Conservation (phyloP, 1,140 invertebrate genomes). For the Diorhabda elongata region DNA sequence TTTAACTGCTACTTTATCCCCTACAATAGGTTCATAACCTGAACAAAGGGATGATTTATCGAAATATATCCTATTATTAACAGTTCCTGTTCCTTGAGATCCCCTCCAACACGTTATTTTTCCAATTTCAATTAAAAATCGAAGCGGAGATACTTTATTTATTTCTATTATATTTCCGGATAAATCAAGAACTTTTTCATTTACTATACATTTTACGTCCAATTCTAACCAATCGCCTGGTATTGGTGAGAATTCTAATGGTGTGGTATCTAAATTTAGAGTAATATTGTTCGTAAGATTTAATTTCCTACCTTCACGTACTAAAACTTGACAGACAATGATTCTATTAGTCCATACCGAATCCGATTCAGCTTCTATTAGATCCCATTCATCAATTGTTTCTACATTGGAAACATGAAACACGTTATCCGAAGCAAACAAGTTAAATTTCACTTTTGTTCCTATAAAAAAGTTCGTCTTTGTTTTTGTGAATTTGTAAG, state of each 20-base stretch:
- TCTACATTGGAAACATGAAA: constrained; percentile 19
- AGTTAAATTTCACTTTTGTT: constrained; percentile 20
- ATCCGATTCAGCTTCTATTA: constrained; percentile 15
- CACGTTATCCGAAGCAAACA: constrained; percentile 18
- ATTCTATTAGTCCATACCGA: constrained; percentile 32
- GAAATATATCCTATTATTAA: constrained; percentile 56
- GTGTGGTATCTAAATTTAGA: constrained; percentile 39
- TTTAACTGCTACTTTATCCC: constrained; percentile 57
- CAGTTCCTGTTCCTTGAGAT: constrained; percentile 46
- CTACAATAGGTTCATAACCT: constrained; percentile 53
- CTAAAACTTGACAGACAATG: constrained; percentile 38
- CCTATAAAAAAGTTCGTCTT: constrained; percentile 16
- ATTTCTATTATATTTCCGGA: constrained; percentile 56
- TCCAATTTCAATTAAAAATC: constrained; percentile 51
- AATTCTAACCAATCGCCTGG: constrained; percentile 63
- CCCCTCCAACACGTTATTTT: constrained; percentile 54
- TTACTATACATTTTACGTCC: constrained; percentile 53
- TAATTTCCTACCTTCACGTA: constrained; percentile 31
- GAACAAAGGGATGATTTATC: constrained; percentile 50
- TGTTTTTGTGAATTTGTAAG: constrained; percentile 16
- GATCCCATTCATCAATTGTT: constrained; percentile 33
- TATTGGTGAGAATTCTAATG: constrained; percentile 51
- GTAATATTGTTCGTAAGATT: constrained; percentile 30
- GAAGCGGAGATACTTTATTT: constrained; percentile 52
- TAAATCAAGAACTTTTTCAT: constrained; percentile 50